Conservation (phyloP, 2,888 invertebrate species). For the Neoaliturus tenellus region DNA sequence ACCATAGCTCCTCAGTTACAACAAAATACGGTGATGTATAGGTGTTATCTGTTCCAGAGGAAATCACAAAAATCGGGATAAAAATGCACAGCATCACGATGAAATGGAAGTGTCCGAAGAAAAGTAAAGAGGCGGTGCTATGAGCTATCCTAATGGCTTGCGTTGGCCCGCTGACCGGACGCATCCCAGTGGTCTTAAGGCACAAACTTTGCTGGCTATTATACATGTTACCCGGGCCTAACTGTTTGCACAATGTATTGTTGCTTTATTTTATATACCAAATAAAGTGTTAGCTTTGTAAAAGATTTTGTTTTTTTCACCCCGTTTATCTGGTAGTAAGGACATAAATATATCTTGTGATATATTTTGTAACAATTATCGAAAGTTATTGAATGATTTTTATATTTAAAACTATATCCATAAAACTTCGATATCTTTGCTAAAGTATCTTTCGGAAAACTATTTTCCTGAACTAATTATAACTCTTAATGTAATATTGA, state of each 20-base stretch:
- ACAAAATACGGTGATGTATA: constrained; percentile 9
- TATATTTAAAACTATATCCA: not conserved
- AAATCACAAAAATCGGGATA: constrained; percentile 24
- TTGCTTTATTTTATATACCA: constrained; percentile 13
- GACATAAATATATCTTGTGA: not conserved
- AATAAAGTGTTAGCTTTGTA: constrained; percentile 38
- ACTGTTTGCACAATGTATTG: constrained; percentile 7
- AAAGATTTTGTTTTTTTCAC: not conserved
- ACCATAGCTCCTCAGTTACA: too few species aligned
- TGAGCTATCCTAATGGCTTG: not conserved
- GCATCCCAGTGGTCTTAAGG: too few species aligned
- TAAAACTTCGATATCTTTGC: not conserved
- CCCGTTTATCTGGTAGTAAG: not conserved
- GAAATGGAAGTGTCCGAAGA: constrained; percentile 33
- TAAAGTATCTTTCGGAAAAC: too few species aligned
- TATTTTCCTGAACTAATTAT: too few species aligned
- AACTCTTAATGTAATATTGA: too few species aligned
- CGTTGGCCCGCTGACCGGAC: too few species aligned
- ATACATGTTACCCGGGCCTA: not conserved
- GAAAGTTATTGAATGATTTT: not conserved
- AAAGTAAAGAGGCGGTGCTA: not conserved
- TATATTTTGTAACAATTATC: not conserved
- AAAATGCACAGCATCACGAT: constrained; percentile 35
- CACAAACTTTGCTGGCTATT: not conserved
- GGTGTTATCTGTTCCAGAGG: constrained; percentile 17